A percentile compares a stretch with the other conserved stretches of the same genome.
phyloP scores from a whole-genome alignment of 1,140 invertebrate genomes.

The Daktulosphaira vitifoliae region DNA sequence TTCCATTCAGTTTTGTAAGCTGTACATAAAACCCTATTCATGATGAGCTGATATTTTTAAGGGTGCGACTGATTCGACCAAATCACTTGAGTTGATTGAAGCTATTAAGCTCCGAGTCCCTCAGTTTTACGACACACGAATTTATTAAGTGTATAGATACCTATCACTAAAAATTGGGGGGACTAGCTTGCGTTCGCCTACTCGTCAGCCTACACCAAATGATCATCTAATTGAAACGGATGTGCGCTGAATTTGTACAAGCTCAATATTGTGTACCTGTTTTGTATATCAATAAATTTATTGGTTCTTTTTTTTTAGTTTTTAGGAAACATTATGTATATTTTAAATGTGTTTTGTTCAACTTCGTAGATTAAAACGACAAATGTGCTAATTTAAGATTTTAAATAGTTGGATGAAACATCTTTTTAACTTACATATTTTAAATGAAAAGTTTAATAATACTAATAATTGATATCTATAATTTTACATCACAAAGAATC shows the following conservation, averaged over 20 bases:
- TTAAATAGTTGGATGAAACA: too few species aligned
- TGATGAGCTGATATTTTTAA: not conserved
- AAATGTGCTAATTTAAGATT: too few species aligned
- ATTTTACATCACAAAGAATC: too few species aligned
- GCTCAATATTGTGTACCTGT: not conserved
- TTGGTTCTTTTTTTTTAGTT: not conserved
- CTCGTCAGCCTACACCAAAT: constrained; percentile 18
- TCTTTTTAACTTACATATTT: too few species aligned
- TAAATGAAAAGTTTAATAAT: too few species aligned
- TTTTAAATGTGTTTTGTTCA: too few species aligned
- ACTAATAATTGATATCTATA: too few species aligned
- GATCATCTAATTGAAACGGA: constrained; percentile 26
- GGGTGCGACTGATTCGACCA: constrained; percentile 8
- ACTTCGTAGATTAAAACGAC: too few species aligned
- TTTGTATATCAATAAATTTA: constrained; percentile 5
- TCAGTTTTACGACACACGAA: not conserved
- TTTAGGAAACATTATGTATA: not conserved
- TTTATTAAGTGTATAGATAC: constrained; percentile 3
- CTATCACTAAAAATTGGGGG: constrained; percentile 13
- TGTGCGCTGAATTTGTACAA: constrained; percentile 3
- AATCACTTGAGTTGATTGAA: constrained; percentile 12
- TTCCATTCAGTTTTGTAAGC: constrained; percentile 1
- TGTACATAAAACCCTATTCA: constrained; percentile 11
- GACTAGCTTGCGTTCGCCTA: constrained; percentile 12
- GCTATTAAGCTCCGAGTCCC: constrained; percentile 16